Base-by-base conservation (phyloP, 1,140 invertebrate genomes). In the Neodiprion lecontei region DNA sequence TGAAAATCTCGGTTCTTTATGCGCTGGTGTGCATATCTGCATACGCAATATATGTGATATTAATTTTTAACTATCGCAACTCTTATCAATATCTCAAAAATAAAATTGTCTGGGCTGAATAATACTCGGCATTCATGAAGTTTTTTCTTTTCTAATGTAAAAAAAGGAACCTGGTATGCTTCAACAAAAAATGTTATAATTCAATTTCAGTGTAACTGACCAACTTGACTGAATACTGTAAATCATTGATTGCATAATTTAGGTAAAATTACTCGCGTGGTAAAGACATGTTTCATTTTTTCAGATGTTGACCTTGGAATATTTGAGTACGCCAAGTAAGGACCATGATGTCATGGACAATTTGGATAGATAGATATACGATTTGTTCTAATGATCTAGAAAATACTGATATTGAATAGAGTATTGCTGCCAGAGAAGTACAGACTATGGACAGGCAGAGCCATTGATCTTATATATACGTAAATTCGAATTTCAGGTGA, bases 401-500 rank as follows among this genome's bases (percentile, higher is more conserved):
- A 28, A 78, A 80, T 61, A 68, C 78, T n/a, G 80, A 81, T 65
- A 74, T 75, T 12, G 61, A 68, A 40, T 49, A 71, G 0, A 14
- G 23, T 23, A n/a, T 68, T 9, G 67, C 70, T 50, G 10, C n/a
- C 61, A 75, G 0, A 72, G 77, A 72, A 71, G 21, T 69, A 81
- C 48, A 76, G 82, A 67, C 76, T 83, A 23, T 83, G 82, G 61
- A 81, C 82, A 28, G 81, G 79, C 14, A 75, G 76, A 70, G 76
- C 81, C 9, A 48, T 70, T 61, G 77, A 82, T 70, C 82, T 81
- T 10, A 67, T 81, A 68, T 81, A 80, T 23, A 80, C 82, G 48
- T 83, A 1, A 21, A 83, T 61, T 83, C 82, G 3, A 80, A 83
- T 53, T 76, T 81, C 7, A 81, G 82, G 28, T 79, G 82, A 69